Base-by-base conservation (phyloP, 1,140 invertebrate species). In the Pygmarrhopalites habei region DNA sequence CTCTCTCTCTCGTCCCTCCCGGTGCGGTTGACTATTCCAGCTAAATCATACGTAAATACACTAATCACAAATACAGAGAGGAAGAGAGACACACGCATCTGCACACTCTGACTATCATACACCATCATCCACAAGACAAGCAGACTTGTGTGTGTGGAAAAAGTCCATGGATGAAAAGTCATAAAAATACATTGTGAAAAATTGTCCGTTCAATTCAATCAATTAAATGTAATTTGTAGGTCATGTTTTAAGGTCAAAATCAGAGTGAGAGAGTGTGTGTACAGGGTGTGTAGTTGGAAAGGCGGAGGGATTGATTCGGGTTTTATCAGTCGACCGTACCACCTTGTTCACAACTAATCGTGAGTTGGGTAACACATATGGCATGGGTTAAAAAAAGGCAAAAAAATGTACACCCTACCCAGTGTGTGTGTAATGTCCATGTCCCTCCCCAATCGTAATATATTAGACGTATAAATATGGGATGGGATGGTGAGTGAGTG, bases 171-270 rank as follows among this genome's bases (percentile, higher is more conserved):
- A 46, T 14, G 14, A 3, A 26, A 28, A 21, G 21, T 52, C 15
- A 52, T 10, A 25, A 52, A 56, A n/a, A n/a, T n/a, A n/a, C n/a
- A n/a, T 32, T 21, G 21, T 56, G 53, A 32, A 30, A 32, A 26
- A 26, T 52, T 5, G 10, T 14, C 14, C 4, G 25, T 52, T 52
- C 28, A 61, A 61, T 61, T 41, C 25, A 32, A 53, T 61, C 47
- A 61, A 61, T 61, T 61, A 61, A 25, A 35, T 61, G 30, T 61
- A 39, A 61, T 61, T 61, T 61, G 59, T 59, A 15, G 32, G 32
- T 59, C 41, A 29, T 44, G 43, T 39, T 28, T 15, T n/a, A n/a
- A 43, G 57, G 57, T 25, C 55, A 57, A 30, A 39, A 5, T 46
- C 44, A 46, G 44, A n/a, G 44, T 4, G n/a, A n/a, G 4, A 7